Conservation (phyloP, 2,797 vertebrate species). For the Cuculus canorus region DNA sequence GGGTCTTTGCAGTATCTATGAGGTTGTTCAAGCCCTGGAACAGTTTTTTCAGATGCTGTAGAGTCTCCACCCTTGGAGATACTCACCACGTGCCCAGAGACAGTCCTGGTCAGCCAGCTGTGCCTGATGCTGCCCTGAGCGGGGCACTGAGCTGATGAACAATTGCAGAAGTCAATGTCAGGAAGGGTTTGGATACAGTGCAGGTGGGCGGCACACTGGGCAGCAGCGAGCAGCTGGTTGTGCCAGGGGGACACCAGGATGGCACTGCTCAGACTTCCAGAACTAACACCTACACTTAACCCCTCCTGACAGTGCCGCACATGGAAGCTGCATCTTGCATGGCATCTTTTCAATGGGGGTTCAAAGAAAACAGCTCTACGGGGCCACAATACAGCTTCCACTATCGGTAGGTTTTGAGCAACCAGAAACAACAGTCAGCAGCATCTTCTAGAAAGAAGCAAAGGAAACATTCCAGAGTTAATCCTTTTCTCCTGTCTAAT, state of each 20-base stretch:
- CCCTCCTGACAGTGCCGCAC: accelerated
- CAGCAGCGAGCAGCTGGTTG: accelerated
- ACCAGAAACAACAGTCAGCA: background rate
- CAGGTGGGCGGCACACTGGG: accelerated
- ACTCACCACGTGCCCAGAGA: accelerated
- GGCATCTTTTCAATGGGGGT: accelerated
- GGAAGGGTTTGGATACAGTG: background rate
- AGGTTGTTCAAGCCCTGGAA: background rate
- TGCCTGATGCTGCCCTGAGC: background rate
- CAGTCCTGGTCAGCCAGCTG: background rate
- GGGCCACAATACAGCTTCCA: background rate
- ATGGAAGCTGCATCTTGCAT: accelerated
- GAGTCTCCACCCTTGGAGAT: background rate
- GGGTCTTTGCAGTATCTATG: background rate
- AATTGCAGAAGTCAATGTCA: background rate
- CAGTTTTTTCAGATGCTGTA: background rate
- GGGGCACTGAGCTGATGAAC: background rate
- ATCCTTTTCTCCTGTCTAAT: background rate
- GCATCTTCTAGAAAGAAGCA: background rate
- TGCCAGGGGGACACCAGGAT: background rate
- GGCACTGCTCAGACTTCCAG: background rate
- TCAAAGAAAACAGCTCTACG: accelerated
- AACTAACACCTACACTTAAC: background rate
- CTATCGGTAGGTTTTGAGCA: background rate
- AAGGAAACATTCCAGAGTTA: background rate